Conservation (phyloP, 2,888 invertebrate genomes). For the Rugalucina vietnamica region DNA sequence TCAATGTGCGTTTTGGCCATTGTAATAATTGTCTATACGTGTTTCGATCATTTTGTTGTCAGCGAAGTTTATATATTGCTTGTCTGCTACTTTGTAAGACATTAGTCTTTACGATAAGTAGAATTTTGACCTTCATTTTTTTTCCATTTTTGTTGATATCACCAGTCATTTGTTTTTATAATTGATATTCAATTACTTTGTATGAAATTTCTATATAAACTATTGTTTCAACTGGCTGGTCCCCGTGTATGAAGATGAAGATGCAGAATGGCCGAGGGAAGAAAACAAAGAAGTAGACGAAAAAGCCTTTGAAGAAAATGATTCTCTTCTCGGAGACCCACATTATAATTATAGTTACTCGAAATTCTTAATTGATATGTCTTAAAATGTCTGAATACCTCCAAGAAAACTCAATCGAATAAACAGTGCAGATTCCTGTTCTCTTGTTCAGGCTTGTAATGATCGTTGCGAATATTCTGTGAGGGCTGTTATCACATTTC, state of each 20-base stretch:
- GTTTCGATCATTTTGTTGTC: conserved; percentile 47
- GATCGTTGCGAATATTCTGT: no score
- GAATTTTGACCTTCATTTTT: background rate
- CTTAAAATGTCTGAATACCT: no score
- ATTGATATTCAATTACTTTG: no score
- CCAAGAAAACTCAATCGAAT: no score
- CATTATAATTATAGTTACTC: no score
- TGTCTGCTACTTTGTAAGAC: conserved; percentile 38
- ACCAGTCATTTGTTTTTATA: background rate
- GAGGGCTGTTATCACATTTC: conserved; percentile 7
- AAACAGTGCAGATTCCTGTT: no score
- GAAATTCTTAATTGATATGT: no score
- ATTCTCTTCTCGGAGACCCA: no score
- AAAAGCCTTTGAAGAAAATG: no score
- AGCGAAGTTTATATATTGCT: conserved; percentile 46
- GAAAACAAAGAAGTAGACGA: no score
- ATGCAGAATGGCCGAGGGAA: background rate
- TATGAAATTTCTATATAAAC: no score
- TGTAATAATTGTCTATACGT: conserved; percentile 50
- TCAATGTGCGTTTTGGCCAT: conserved; percentile 30
- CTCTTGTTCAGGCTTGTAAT: no score
- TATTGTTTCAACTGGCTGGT: background rate
- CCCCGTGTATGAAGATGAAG: background rate
- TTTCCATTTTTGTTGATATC: background rate
- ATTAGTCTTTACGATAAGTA: conserved; percentile 8